Base-by-base conservation (phyloP, 2,888 invertebrate species). In the Chymomyza amoena region DNA sequence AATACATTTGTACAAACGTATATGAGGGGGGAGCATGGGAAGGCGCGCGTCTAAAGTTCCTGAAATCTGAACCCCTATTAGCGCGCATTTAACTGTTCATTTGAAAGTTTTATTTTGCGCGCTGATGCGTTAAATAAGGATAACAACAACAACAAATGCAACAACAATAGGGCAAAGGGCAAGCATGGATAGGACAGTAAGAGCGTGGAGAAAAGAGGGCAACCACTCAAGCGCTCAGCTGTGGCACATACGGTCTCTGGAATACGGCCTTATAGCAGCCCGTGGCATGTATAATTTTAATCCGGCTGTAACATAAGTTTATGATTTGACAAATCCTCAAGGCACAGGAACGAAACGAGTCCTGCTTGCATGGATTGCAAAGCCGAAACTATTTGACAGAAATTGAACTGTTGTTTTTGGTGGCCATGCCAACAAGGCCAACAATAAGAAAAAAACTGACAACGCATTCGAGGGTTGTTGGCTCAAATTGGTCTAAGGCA, bases 41-140 rank as follows among this genome's bases (percentile, higher is more conserved):
- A 52, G 64, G 20, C n/a, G 10, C 25, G 61, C 52, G 63, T 51
- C 73, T 76, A 75, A 76, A 77, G 74, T 74, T 79, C 73, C 76
- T 90, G 90, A 88, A 89, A 89, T 89, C 81, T 88, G 90, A 90
- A 90, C 90, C 90, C 90, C 89, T 90, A 90, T 90, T 90, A 90
- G 90, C 81, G 88, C 84, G 86, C 89, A 89, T 90, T 90, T 90
- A 90, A 79, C 90, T 90, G 90, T 90, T 90, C 90, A 90, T 90
- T 90, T 90, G 84, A 89, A 89, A 88, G 90, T 90, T 90, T 85
- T 81, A 88, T 84, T 88, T 89, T 84, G 81, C 78, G 87, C 89
- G 88, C 77, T 88, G 90, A 89, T 89, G 90, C 89, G 89, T 90
- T 90, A 90, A 90, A 90, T 90, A 89, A 88, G 83, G 79, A 84